Conservation (phyloP, 35 echinoderm and acorn worm genomes). For the Lytechinus pictus region DNA sequence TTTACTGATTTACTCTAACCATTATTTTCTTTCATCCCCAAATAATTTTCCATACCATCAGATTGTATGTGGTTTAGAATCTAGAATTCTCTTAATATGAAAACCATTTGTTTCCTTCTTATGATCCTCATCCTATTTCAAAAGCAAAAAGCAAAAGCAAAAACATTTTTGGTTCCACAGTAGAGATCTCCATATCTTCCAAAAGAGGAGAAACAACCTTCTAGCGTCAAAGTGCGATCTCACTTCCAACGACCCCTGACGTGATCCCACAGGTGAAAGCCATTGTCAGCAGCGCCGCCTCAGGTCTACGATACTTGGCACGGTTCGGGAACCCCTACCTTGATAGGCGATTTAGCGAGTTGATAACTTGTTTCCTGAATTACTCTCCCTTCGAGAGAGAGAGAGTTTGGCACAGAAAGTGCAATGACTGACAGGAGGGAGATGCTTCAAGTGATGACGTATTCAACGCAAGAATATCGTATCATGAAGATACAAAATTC, state of each 20-base stretch:
- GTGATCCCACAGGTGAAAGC: background rate
- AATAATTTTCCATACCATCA: too few relatives aligned
- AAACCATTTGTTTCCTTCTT: too few relatives aligned
- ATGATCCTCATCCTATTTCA: too few relatives aligned
- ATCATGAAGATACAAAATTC: background rate
- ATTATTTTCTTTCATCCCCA: too few relatives aligned
- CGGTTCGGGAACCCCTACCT: background rate
- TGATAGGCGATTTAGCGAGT: conserved; percentile 29
- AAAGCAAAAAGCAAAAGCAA: too few relatives aligned
- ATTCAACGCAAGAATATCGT: conserved; percentile 51
- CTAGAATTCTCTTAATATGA: too few relatives aligned
- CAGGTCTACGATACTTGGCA: background rate
- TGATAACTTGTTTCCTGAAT: conserved; percentile 39
- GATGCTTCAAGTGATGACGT: conserved; percentile 61
- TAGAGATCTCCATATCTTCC: background rate
- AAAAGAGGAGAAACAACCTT: background rate
- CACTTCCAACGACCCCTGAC: conserved; percentile 19
- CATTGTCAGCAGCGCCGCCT: background rate
- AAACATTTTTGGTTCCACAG: too few relatives aligned
- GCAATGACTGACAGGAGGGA: conserved; percentile 30
- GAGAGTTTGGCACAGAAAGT: background rate
- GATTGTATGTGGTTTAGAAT: too few relatives aligned
- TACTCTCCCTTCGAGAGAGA: background rate
- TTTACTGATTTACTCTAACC: too few relatives aligned
- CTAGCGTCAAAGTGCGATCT: background rate